Percentiles rank a stretch among this genome's conserved stretches.
These are phyloP conservation scores for Diplolepis rosae DNA, from an alignment of 2,888 invertebrate genomes.

Conservation along the genomic window DNA sequence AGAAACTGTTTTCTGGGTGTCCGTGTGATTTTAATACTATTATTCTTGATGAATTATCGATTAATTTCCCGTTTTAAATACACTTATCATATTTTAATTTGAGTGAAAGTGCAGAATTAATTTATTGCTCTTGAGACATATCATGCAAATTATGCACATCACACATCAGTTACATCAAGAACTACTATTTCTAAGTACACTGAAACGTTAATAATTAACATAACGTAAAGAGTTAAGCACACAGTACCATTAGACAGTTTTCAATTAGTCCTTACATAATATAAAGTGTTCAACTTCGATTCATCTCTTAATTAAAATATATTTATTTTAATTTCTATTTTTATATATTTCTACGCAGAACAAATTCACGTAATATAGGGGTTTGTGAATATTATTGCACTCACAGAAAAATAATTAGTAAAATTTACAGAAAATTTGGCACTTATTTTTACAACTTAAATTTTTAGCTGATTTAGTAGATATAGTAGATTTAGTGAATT, in stretches of 20 bases:
- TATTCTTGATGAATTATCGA: too few relatives aligned
- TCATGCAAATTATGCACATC: conserved; percentile 11
- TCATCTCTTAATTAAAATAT: background rate
- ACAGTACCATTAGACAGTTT: background rate
- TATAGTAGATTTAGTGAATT: too few relatives aligned
- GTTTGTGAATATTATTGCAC: background rate
- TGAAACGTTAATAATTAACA: conserved; percentile 5
- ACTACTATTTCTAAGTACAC: background rate
- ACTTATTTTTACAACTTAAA: too few relatives aligned
- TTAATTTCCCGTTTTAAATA: too few relatives aligned
- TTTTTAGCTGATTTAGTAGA: too few relatives aligned
- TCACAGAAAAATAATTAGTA: background rate
- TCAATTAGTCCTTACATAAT: background rate
- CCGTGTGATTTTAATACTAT: too few relatives aligned
- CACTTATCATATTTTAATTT: background rate
- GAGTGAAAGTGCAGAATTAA: background rate
- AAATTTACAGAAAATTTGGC: background rate
- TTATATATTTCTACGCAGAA: background rate
- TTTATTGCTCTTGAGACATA: conserved; percentile 1
- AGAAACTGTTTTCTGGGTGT: too few relatives aligned
- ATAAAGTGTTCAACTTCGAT: background rate
- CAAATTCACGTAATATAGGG: background rate
- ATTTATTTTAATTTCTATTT: background rate
- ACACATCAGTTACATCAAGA: background rate
- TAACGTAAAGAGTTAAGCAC: background rate